Evolutionary conservation across 1,140 invertebrate species (phyloP).

Genomic region (Neodiprion fabricii): DNA sequence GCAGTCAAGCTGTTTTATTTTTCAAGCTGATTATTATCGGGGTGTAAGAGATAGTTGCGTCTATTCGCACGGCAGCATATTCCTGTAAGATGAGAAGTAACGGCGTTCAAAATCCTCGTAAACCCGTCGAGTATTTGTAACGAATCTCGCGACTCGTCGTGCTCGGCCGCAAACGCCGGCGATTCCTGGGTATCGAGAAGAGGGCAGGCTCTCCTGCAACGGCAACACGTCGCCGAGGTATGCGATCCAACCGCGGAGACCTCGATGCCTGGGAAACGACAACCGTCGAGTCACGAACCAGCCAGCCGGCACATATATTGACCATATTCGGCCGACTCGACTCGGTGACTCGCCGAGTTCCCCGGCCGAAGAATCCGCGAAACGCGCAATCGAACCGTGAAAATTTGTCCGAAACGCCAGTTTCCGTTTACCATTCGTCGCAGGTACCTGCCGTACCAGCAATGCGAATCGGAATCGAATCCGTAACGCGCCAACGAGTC

Average conservation of each 20-base stretch:
- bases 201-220: neutral
- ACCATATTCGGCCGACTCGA: neutral
- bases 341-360: neutral
- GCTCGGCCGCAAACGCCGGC: neutral
- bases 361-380: too few relatives aligned
- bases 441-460: too few relatives aligned
- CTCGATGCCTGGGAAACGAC: slow-evolving; percentile 4
- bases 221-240: slow-evolving; percentile 1
- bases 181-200: neutral
- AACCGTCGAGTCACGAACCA: neutral
- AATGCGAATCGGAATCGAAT: too few relatives aligned
- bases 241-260: slow-evolving; percentile 2
- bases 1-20: too few relatives aligned
- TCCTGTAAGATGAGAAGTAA: too few relatives aligned
- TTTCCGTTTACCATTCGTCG: too few relatives aligned
- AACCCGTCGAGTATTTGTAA: neutral
- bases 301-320: neutral
- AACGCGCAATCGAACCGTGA: too few relatives aligned
- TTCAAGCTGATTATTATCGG: too few relatives aligned
- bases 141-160: neutral
- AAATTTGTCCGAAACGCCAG: too few relatives aligned
- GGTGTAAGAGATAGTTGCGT: too few relatives aligned
- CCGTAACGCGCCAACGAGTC: too few relatives aligned
- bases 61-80: too few relatives aligned
- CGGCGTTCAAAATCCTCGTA: neutral